Conservation (phyloP, 30 jellyfish, hydroid and myxozoan genomes). For the Chrysaora quinquecirrha region DNA sequence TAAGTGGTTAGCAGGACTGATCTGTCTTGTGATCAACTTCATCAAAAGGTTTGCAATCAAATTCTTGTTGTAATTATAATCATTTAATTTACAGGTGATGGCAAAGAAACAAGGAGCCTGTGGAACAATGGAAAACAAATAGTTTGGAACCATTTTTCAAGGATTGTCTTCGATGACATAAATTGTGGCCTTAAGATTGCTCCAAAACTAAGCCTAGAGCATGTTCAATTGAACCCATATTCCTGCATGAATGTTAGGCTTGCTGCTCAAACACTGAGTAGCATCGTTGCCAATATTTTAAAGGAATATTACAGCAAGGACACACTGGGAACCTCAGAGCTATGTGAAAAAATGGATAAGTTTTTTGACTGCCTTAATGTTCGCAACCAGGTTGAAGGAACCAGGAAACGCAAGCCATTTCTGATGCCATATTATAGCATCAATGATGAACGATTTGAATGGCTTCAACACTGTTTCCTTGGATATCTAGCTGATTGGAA, state of each 20-base stretch:
- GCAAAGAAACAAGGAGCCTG: too few relatives aligned
- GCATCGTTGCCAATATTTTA: conserved; percentile 9
- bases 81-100: too few relatives aligned
- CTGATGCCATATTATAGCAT: conserved; percentile 37
- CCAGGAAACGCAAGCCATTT: conserved; percentile 15
- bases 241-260: conserved; percentile 62
- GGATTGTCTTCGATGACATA: conserved; percentile 28
- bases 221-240: conserved; percentile 28
- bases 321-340: conserved; percentile 45
- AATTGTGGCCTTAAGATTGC: conserved; percentile 12
- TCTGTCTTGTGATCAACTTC: background rate
- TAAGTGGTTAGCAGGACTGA: background rate
- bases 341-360: conserved; percentile 48
- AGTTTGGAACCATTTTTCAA: conserved; percentile 21
- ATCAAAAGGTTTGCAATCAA: background rate
- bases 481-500: background rate
- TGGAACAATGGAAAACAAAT: conserved; percentile 58
- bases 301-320: conserved; percentile 11
- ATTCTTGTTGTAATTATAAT: background rate
- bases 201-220: conserved; percentile 33
- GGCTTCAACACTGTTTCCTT: conserved; percentile 38
- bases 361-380: too few relatives aligned
- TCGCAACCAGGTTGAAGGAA: conserved; percentile 26
- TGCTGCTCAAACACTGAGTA: conserved; percentile 49
- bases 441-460: conserved; percentile 49